Evolutionary conservation across 2,797 vertebrate species (phyloP), one percentile per base, ranked within the genome.

Genomic region (Falco concolor): DNA sequence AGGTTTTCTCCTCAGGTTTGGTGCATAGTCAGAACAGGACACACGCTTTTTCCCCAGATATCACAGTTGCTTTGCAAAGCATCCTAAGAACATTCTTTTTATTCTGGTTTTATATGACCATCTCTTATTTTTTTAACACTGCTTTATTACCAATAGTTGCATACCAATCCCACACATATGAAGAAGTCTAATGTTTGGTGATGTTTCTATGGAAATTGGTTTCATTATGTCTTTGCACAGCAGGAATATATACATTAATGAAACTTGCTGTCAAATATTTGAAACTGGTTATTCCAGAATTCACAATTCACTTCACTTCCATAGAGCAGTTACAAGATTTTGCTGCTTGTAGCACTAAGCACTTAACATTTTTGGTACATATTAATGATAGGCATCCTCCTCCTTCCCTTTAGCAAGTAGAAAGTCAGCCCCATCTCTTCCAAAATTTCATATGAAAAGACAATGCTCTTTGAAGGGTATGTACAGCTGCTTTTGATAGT

Each of bases 391-490:
- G 42, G 18, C 47, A 13, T 30, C 49, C 32, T 83, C 28, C 47
- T 90, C 44, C 45, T 53, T 30, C 49, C 60, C n/a, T 50, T 74
- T 61, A 50, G 30, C 25, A 68, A 87, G 54, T 70, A 77, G 32
- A 44, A 92, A 84, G 50, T 25, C 27, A 84, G 45, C 14, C 25
- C 17, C 21, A 27, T 47, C 27, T 81, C 61, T 83, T 89, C 12
- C 34, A 82, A 18, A 36, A 74, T 81, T 93, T 93, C 42, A 61
- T 32, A 65, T 17, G 30, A 89, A 90, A 18, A 78, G 34, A 95
- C 17, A 69, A 64, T 77, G 23, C 44, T 60, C 53, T 57, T 59
- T 85, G 28, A 92, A 78, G 21, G 38, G 25, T 47, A 57, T n/a
- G 27, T 72, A 64, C 24, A 75, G 54, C 57, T 93, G 53, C 47